Conservation (phyloP, 2,113 vertebrate species). For the Amazona vittata region DNA sequence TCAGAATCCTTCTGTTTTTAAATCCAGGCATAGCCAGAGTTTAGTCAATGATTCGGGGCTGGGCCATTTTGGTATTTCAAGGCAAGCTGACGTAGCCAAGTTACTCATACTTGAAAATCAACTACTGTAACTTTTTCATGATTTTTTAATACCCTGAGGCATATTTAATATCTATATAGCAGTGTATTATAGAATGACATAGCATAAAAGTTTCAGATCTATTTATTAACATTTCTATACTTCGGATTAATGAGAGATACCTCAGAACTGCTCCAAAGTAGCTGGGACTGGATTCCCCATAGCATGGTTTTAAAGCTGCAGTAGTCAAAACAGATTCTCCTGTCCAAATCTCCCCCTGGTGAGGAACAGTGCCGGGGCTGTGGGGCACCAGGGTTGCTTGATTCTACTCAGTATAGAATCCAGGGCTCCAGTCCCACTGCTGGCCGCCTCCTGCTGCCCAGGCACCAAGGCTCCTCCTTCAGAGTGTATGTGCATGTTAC, state of each 20-base stretch:
- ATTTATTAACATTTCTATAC: constrained; percentile 64
- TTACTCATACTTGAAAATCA: constrained; percentile 61
- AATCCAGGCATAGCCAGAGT: constrained; percentile 2
- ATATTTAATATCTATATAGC: constrained; percentile 46
- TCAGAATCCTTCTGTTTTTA: neutral
- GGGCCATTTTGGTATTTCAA: constrained; percentile 45
- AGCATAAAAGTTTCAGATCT: constrained; percentile 54
- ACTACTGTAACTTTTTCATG: constrained; percentile 56
- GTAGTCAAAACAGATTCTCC: neutral
- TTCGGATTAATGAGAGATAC: constrained; percentile 67
- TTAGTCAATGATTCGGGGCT: neutral
- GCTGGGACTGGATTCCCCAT: constrained; percentile 55
- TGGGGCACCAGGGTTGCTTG: neutral
- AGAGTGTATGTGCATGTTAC: neutral
- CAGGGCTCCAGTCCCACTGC: neutral
- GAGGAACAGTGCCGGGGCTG: neutral
- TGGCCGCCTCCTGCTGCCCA: neutral
- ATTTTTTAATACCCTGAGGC: constrained; percentile 37
- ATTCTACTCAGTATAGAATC: neutral
- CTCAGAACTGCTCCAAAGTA: constrained; percentile 71
- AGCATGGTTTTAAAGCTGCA: neutral
- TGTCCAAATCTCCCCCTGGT: neutral
- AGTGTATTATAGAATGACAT: constrained; percentile 46
- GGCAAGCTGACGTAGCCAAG: constrained; percentile 39
- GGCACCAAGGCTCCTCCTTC: neutral